These are phyloP conservation scores for Premnoplex brunnescens DNA, from an alignment of 2,797 vertebrate genomes.

Conservation along the genomic window DNA sequence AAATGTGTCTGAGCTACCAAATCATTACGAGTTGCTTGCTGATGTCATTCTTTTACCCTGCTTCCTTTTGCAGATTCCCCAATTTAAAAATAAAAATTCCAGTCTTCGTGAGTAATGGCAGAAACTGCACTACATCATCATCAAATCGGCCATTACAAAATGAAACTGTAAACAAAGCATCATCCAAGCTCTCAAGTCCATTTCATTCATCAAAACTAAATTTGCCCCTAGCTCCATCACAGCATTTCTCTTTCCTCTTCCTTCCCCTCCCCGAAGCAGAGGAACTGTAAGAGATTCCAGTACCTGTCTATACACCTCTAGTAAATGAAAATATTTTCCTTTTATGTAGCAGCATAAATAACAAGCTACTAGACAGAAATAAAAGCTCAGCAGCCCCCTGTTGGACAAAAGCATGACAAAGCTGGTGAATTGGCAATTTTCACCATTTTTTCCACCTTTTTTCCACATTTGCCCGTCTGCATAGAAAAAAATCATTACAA, in stretches of 20 bases:
- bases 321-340: background rate
- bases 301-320: background rate
- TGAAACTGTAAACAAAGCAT: background rate
- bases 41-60: background rate
- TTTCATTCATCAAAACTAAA: background rate
- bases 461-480: background rate
- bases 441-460: background rate
- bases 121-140: background rate
- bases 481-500: background rate
- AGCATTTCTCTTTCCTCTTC: background rate
- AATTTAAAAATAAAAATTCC: conserved; percentile 39
- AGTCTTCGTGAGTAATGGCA: background rate
- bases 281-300: background rate
- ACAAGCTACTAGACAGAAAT: background rate
- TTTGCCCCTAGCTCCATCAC: background rate
- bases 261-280: background rate
- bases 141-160: background rate
- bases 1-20: background rate
- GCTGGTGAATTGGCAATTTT: background rate
- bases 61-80: background rate
- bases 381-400: background rate
- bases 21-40: background rate
- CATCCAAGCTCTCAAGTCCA: background rate
- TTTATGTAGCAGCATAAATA: background rate
- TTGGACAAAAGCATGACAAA: background rate